Evolutionary conservation across 2,113 vertebrate species (phyloP), one percentile per base, ranked within the genome.

Genomic region (Pelvicachromis taeniatus): DNA sequence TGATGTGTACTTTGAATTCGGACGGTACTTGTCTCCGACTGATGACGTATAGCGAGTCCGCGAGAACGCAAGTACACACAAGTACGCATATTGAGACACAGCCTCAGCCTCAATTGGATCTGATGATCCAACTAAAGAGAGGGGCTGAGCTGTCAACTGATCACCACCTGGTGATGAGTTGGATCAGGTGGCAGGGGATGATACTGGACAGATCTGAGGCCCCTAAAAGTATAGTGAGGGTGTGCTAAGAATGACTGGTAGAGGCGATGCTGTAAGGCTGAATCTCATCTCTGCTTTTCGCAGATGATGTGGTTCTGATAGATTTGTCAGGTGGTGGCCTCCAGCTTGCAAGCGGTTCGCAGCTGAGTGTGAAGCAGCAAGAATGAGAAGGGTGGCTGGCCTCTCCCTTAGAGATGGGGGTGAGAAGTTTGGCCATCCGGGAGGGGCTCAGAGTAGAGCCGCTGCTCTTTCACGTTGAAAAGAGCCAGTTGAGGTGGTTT

Each of bases 311-410:
- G 56, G 26, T 59, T 59, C 56, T 59, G 56, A 31, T 59, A 14
- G 0, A 4, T 59, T 59, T 4, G 0, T 1, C 14, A 59, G 14
- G 26, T 0, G 56, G 26, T 59, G 56, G 26, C 56, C 56, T 59
- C 2, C 56, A 59, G 56, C 8, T 59, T 8, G 3, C 56, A 31
- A 59, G 56, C 14, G 3, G 56, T 59, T 59, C 5, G 1, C 16
- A 59, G 29, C 16, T 10, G 1, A 59, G 56, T 59, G 29, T 1
- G 29, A 31, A 59, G 29, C 29, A 59, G 56, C 31, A 9, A 5
- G 16, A 59, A 59, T 4, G 5, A 33, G 6, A 33, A 58, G 26
- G 23, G 55, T 58, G 13, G 26, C 7, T 58, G 55, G 23, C 7
- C 0, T 58, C 55, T 58, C 7, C 23, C 23, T 29, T 58, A 29